Percentiles rank a stretch among this genome's conserved stretches.
Evolutionary conservation across 1,140 invertebrate species (phyloP).

Genomic region (Cheumatopsyche charites): DNA sequence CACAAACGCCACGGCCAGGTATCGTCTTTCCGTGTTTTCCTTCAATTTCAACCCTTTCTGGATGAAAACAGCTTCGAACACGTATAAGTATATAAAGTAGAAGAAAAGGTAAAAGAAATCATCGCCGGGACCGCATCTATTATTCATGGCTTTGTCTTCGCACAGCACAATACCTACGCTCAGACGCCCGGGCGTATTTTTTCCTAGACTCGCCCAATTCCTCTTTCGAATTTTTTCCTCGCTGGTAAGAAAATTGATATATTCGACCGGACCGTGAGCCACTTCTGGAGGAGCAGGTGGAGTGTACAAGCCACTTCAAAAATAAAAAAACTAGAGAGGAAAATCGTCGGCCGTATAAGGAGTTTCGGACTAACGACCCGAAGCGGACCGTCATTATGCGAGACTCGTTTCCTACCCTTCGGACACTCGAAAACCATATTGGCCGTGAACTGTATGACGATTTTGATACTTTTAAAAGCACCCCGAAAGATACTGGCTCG

Average conservation of each 20-base stretch:
- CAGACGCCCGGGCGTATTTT: too few relatives aligned
- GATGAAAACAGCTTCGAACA: not conserved
- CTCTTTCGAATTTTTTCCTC: not conserved
- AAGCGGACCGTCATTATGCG: not conserved
- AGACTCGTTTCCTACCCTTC: not conserved
- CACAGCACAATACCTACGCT: too few relatives aligned
- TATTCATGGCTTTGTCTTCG: conserved; percentile 31
- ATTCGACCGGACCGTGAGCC: conserved; percentile 6
- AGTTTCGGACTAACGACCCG: conserved; percentile 8
- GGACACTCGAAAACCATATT: conserved; percentile 8
- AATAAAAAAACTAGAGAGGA: not conserved
- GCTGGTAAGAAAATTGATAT: conserved; percentile 8
- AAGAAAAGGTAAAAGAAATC: conserved; percentile 2
- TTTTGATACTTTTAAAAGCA: too few relatives aligned
- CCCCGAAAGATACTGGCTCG: too few relatives aligned
- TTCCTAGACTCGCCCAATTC: not conserved
- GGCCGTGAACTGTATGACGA: not conserved
- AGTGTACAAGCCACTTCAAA: conserved; percentile 10
- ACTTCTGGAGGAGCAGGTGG: not conserved
- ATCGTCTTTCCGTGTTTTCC: conserved; percentile 15
- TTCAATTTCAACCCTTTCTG: conserved; percentile 15
- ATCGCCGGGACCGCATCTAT: conserved; percentile 27
- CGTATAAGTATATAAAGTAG: not conserved
- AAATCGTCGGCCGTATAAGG: not conserved
- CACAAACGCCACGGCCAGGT: not conserved